These are phyloP conservation scores for Scarus forsteni DNA, from an alignment of 2,797 vertebrate species.

Conservation along the genomic window DNA sequence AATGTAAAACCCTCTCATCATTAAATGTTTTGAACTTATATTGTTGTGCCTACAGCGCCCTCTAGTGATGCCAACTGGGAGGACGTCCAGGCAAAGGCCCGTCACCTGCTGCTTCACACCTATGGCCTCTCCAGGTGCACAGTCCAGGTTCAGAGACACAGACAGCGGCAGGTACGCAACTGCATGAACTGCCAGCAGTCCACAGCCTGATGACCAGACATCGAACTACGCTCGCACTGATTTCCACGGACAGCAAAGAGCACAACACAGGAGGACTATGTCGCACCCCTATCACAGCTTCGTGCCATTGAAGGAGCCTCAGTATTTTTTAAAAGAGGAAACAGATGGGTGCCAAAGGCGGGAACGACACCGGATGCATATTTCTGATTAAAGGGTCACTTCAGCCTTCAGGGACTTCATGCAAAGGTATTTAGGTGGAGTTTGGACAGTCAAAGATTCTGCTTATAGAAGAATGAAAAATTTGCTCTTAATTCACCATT, in stretches of 20 bases:
- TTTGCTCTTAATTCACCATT: constrained; percentile 71
- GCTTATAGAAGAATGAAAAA: constrained; percentile 19
- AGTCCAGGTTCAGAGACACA: constrained; percentile 93
- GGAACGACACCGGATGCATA: constrained; percentile 32
- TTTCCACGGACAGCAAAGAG: constrained; percentile 9
- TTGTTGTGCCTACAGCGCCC: constrained; percentile 83
- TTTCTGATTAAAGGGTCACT: constrained; percentile 40
- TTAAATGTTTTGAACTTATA: no score
- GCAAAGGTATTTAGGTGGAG: constrained; percentile 25
- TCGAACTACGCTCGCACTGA: not conserved
- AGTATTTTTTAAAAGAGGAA: constrained; percentile 11
- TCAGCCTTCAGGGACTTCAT: constrained; percentile 25
- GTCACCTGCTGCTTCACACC: constrained; percentile 90
- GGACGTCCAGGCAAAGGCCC: constrained; percentile 92
- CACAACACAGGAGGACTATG: not conserved
- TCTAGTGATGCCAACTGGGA: constrained; percentile 92
- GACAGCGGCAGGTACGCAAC: constrained; percentile 82
- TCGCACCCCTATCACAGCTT: constrained; percentile 3
- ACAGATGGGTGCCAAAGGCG: constrained; percentile 60
- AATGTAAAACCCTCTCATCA: no score
- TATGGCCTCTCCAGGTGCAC: constrained; percentile 92
- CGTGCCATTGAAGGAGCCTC: constrained; percentile 21
- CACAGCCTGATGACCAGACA: constrained; percentile 80
- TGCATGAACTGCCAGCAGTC: constrained; percentile 88
- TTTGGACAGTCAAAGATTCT: constrained; percentile 32